Evolutionary conservation across 2,113 vertebrate species (phyloP).

Genomic region (Halcyon malimbica): DNA sequence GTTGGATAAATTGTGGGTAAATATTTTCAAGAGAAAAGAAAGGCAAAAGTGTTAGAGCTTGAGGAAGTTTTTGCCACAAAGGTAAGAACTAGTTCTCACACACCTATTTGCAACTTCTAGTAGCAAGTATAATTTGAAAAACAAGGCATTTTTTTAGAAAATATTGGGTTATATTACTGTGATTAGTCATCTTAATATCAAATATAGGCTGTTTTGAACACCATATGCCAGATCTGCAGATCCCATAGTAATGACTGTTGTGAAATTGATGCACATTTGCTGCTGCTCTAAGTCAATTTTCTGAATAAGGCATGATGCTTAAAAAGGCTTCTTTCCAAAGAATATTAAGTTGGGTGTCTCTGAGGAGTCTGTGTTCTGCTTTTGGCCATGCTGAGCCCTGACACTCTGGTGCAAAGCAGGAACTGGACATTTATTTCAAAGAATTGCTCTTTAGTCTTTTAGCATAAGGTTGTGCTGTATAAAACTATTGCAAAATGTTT

Average conservation of each 20-base stretch:
- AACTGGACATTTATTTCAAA: neutral
- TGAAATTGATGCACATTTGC: neutral
- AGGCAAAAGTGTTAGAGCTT: neutral
- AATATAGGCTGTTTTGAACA: neutral
- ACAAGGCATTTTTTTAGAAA: neutral
- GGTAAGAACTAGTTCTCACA: neutral
- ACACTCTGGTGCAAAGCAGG: neutral
- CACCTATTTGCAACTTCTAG: neutral
- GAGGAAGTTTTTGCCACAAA: neutral
- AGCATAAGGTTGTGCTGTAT: neutral
- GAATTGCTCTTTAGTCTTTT: neutral
- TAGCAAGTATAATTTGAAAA: neutral
- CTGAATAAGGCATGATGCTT: neutral
- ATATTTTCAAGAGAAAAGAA: neutral
- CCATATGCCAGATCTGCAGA: neutral
- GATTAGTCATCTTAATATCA: neutral
- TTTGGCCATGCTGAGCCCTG: neutral
- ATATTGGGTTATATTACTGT: neutral
- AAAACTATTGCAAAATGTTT: neutral
- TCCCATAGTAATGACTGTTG: neutral
- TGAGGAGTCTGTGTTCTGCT: neutral
- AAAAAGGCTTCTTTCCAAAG: neutral
- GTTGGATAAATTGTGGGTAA: neutral
- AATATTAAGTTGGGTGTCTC: neutral
- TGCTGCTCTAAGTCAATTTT: neutral